A percentile compares a stretch with the other conserved stretches of the same genome.
These are phyloP conservation scores for Polypterus senegalus DNA, from an alignment of 2,113 vertebrate genomes.

Conservation along the genomic window DNA sequence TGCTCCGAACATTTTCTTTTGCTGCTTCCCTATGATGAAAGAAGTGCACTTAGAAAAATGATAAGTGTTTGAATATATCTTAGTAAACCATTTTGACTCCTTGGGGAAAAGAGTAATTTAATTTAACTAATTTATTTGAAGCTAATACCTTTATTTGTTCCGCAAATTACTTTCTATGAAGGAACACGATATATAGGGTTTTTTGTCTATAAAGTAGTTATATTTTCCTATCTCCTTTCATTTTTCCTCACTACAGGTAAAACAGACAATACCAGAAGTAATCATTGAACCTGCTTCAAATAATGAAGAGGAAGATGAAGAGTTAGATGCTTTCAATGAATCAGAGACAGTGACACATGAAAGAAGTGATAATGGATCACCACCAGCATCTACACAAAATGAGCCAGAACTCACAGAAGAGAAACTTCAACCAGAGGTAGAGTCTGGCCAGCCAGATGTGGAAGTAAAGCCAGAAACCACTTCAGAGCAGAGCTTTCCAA, in stretches of 20 bases:
- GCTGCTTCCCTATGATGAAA: no score
- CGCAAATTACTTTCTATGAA: no score
- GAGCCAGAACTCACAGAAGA: constrained; percentile 33
- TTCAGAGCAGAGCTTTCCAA: constrained; percentile 39
- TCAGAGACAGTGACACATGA: constrained; percentile 5
- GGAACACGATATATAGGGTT: no score
- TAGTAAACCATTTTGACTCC: no score
- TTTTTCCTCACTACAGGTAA: constrained; percentile 47
- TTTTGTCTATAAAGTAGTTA: neutral
- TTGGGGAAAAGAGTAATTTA: no score
- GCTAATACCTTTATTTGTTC: no score
- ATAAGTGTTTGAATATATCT: no score
- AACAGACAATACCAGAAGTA: constrained; percentile 76
- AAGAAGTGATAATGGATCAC: constrained; percentile 30
- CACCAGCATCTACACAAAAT: constrained; percentile 40
- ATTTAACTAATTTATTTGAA: no score
- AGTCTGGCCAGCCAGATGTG: constrained; percentile 6
- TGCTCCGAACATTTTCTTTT: no score
- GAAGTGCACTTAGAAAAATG: no score
- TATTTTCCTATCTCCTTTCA: neutral
- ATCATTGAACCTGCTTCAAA: constrained; percentile 91
- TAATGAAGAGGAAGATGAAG: constrained; percentile 78
- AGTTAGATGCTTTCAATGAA: constrained; percentile 25
- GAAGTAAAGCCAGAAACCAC: constrained; percentile 29
- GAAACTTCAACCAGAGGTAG: constrained; percentile 17